Conservation (phyloP, 2,113 vertebrate species). For the Cervus canadensis region DNA sequence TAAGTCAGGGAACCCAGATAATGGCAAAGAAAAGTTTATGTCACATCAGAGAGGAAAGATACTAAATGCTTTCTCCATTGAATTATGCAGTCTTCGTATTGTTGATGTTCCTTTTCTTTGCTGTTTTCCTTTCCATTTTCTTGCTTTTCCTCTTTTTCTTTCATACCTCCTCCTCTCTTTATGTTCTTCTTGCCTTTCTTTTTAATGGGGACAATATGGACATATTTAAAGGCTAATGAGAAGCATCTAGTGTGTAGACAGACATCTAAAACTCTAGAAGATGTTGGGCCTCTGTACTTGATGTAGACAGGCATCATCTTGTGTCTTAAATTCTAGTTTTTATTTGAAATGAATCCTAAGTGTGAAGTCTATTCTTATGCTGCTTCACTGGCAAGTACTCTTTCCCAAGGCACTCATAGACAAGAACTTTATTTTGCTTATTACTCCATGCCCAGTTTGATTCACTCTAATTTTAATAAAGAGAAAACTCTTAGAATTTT, state of each 20-base stretch:
- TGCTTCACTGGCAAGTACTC: neutral
- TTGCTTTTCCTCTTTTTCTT: neutral
- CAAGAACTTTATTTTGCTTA: neutral
- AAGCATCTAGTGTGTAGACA: neutral
- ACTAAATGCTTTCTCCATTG: neutral
- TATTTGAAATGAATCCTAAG: neutral
- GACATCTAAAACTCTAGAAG: neutral
- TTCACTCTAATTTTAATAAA: neutral
- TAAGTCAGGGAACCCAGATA: neutral
- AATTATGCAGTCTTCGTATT: neutral
- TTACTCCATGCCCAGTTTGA: neutral
- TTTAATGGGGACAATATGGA: neutral
- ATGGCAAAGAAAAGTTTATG: neutral
- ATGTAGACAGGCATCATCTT: neutral
- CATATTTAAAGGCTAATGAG: neutral
- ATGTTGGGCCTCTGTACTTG: neutral
- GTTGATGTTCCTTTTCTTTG: neutral
- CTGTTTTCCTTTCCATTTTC: neutral
- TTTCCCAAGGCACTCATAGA: neutral
- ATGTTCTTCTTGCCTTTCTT: neutral
- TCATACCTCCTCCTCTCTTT: neutral
- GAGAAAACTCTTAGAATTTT: neutral
- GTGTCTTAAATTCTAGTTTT: neutral
- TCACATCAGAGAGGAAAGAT: neutral
- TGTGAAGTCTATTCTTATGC: neutral